Evolutionary conservation across 1,140 invertebrate species (phyloP).

Genomic region (Hyphantria cunea): DNA sequence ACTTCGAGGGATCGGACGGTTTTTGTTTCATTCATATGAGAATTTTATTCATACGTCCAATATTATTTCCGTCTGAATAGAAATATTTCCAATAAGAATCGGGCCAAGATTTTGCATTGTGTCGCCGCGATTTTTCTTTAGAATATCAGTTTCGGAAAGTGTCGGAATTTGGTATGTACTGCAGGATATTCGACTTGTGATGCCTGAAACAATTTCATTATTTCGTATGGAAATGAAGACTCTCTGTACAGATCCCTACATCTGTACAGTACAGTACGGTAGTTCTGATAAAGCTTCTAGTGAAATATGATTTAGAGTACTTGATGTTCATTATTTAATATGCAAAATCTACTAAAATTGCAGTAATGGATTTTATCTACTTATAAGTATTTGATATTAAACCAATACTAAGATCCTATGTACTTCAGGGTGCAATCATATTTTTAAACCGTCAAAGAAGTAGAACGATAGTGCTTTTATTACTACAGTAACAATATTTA

Average conservation of each 20-base stretch:
- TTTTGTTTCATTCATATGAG: conserved; percentile 33
- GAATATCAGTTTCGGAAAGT: conserved; percentile 32
- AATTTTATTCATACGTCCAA: conserved; percentile 59
- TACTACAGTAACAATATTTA: no score
- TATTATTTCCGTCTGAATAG: conserved; percentile 60
- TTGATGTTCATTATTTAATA: conserved; percentile 9
- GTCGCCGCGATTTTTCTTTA: conserved; percentile 41
- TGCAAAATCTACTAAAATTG: no score
- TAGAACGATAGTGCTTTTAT: no score
- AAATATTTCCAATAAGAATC: conserved; percentile 67
- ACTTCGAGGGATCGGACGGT: conserved; percentile 18
- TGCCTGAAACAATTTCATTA: conserved; percentile 29
- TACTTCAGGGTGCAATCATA: no score
- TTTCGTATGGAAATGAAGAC: conserved; percentile 15
- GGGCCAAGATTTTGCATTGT: conserved; percentile 48
- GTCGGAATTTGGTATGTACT: conserved; percentile 22
- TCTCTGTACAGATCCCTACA: no score
- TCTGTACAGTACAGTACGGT: conserved; percentile 32
- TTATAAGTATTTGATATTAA: no score
- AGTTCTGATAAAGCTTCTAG: conserved; percentile 40
- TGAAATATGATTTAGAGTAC: conserved; percentile 44
- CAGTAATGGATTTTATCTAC: no score
- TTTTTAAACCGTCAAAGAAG: no score
- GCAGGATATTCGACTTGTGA: conserved; percentile 18
- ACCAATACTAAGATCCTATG: no score